phyloP scores from a whole-genome alignment of 2,888 invertebrate genomes.

The Cryptus viduatorius region DNA sequence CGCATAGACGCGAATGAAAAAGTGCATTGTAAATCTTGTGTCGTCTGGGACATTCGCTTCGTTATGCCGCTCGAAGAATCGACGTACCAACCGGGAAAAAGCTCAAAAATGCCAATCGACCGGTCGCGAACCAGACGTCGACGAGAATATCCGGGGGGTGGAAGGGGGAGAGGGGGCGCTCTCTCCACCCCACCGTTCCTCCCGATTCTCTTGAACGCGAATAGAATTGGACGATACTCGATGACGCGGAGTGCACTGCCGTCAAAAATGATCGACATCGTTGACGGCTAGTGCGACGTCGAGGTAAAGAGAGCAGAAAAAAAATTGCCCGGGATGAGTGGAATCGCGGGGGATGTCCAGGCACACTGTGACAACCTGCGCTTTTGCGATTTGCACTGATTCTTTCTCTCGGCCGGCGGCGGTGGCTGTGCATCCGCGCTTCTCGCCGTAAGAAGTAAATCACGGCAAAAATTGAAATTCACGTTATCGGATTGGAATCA shows the following conservation, averaged over 20 bases:
- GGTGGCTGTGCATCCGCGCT: slow-evolving; percentile 12
- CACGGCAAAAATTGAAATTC: slow-evolving; percentile 80
- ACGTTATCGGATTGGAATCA: slow-evolving; percentile 83
- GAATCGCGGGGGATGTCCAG: slow-evolving; percentile 19
- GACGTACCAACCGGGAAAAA: slow-evolving; percentile 38
- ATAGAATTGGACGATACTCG: slow-evolving; percentile 65
- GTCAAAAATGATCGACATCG: slow-evolving; percentile 66
- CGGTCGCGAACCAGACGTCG: slow-evolving; percentile 49
- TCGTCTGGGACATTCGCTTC: slow-evolving; percentile 22
- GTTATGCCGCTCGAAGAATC: slow-evolving; percentile 31
- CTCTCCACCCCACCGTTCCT: slow-evolving; percentile 4
- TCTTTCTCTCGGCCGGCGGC: slow-evolving; percentile 47
- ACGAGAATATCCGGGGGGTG: slow-evolving; percentile 29
- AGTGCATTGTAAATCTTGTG: slow-evolving; percentile 54
- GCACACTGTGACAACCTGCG: slow-evolving; percentile 32
- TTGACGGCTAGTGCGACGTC: slow-evolving; percentile 50
- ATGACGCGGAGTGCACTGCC: slow-evolving; percentile 65
- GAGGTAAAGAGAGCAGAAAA: slow-evolving; percentile 35
- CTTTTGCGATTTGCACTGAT: slow-evolving; percentile 56
- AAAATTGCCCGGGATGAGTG: slow-evolving; percentile 4
- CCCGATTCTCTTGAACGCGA: slow-evolving; percentile 49
- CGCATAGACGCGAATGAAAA: slow-evolving; percentile 25
- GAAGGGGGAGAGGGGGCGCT: neutral
- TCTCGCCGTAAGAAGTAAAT: slow-evolving; percentile 80
- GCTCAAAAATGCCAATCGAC: slow-evolving; percentile 60